phyloP scores from a whole-genome alignment of 2,113 vertebrate genomes.

The Verasper variegatus region DNA sequence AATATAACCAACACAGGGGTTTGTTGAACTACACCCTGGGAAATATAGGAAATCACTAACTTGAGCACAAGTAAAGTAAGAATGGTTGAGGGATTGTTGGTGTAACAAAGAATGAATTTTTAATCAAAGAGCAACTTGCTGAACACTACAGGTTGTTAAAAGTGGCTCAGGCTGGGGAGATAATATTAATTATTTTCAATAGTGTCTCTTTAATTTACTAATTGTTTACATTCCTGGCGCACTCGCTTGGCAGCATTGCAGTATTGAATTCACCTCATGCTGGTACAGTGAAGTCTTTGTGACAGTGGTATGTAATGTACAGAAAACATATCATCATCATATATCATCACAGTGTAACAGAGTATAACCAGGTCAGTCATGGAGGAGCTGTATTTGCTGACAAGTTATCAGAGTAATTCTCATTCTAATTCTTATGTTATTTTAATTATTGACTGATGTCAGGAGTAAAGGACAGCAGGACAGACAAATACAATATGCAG shows the following conservation, averaged over 20 bases:
- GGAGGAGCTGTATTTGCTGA: no score
- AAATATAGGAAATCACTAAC: conserved; percentile 65
- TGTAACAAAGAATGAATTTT: conserved; percentile 32
- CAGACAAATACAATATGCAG: background rate
- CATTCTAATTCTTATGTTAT: no score
- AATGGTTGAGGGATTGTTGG: conserved; percentile 23
- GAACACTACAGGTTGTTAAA: conserved; percentile 4
- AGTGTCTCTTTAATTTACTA: conserved; percentile 21
- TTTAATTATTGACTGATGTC: background rate
- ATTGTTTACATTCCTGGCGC: conserved; percentile 20
- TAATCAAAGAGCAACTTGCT: conserved; percentile 21
- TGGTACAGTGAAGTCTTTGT: conserved; percentile 26
- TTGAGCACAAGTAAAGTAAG: conserved; percentile 27
- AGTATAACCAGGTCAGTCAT: background rate
- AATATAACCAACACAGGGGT: conserved; percentile 9
- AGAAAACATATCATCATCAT: background rate
- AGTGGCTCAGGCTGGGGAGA: background rate
- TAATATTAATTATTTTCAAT: conserved; percentile 10
- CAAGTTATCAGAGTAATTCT: background rate
- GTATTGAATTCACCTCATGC: conserved; percentile 24
- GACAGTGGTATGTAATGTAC: conserved; percentile 12
- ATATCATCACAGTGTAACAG: background rate
- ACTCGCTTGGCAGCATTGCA: background rate
- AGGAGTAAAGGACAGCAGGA: background rate
- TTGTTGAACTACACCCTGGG: conserved; percentile 39